These are phyloP conservation scores for Diadegma fenestrale DNA, from an alignment of 2,888 invertebrate species.

Conservation along the genomic window DNA sequence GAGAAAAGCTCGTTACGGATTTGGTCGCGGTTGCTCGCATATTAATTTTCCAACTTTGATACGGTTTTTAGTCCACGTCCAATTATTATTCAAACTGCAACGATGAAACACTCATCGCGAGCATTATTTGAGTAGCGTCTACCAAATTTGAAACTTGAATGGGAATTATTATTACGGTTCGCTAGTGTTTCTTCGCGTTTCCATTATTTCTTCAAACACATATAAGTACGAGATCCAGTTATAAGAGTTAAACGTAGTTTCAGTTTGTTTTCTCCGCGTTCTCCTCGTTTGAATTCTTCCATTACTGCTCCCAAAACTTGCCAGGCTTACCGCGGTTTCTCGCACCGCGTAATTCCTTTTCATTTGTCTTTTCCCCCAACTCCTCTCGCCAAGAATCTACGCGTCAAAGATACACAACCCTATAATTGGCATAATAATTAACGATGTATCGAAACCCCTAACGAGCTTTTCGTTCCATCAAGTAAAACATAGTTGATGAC, in stretches of 20 bases:
- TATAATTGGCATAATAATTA: constrained; percentile 60
- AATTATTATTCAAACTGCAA: constrained; percentile 46
- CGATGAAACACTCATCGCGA: not conserved
- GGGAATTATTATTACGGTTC: constrained; percentile 30
- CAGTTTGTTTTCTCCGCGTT: constrained; percentile 55
- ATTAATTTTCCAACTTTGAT: constrained; percentile 1
- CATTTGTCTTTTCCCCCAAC: not conserved
- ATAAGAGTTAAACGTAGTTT: constrained; percentile 37
- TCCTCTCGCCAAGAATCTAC: not conserved
- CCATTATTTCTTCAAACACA: constrained; percentile 55
- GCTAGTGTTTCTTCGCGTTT: constrained; percentile 8
- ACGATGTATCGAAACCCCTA: constrained; percentile 22
- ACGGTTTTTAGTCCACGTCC: not conserved
- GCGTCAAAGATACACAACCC: constrained; percentile 1
- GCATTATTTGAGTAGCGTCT: constrained; percentile 32
- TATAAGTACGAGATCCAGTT: constrained; percentile 51
- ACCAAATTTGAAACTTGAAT: constrained; percentile 31
- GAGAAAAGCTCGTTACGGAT: not conserved
- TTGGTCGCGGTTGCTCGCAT: not conserved
- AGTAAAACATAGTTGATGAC: not conserved
- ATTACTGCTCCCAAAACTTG: constrained; percentile 15
- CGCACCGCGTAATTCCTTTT: not conserved
- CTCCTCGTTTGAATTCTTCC: constrained; percentile 25
- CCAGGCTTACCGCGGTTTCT: not conserved
- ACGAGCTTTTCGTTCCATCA: not conserved